Evolutionary conservation across 2,888 invertebrate species (phyloP).

Genomic region (Yponomeuta sedellus): DNA sequence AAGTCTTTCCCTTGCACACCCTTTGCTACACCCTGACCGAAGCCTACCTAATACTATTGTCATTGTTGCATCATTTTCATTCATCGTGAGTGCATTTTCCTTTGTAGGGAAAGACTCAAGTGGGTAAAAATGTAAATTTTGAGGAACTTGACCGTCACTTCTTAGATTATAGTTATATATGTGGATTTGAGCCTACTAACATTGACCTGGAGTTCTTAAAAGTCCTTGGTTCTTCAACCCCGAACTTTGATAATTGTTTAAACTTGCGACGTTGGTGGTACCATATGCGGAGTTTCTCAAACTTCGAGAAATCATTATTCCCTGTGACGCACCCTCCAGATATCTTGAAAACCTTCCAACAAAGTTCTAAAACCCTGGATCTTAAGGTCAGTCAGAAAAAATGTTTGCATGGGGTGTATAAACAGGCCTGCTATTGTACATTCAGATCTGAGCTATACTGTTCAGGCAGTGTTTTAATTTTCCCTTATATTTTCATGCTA

Average conservation of each 20-base stretch:
- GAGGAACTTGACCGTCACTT: slow-evolving; percentile 61
- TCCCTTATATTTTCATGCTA: no score
- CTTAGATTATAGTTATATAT: slow-evolving; percentile 73
- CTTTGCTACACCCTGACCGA: no score
- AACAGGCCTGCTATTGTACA: background rate
- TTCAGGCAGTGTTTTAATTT: background rate
- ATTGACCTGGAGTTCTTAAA: slow-evolving; percentile 63
- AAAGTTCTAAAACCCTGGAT: slow-evolving; percentile 39
- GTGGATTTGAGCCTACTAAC: slow-evolving; percentile 72
- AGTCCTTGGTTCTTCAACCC: slow-evolving; percentile 36
- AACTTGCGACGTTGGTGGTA: slow-evolving; percentile 77
- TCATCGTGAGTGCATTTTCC: slow-evolving; percentile 25
- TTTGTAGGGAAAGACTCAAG: slow-evolving; percentile 50
- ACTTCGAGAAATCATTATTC: slow-evolving; percentile 64
- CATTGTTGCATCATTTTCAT: slow-evolving; percentile 36
- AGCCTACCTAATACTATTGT: no score
- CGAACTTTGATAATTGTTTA: slow-evolving; percentile 54
- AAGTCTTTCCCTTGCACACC: no score
- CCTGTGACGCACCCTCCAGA: slow-evolving; percentile 39
- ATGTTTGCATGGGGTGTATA: background rate
- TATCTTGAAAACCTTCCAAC: slow-evolving; percentile 33
- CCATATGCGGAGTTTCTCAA: slow-evolving; percentile 78
- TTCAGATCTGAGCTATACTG: background rate
- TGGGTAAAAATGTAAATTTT: slow-evolving; percentile 32
- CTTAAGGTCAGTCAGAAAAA: slow-evolving; percentile 46